phyloP scores from a whole-genome alignment of 2,797 vertebrate genomes.

The Trichosurus vulpecula region DNA sequence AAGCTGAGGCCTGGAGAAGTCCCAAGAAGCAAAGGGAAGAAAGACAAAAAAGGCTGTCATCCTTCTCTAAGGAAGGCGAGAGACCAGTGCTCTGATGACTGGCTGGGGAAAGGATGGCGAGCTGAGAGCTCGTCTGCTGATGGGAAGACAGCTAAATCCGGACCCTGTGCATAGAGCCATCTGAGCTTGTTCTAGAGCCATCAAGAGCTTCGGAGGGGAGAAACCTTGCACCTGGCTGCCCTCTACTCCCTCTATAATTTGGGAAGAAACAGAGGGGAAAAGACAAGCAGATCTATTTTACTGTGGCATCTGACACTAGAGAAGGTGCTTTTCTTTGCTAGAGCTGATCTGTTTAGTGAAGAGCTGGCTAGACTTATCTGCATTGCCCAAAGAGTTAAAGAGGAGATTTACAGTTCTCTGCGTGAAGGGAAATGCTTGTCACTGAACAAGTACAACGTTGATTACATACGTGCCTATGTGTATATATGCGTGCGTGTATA shows the following conservation, averaged over 20 bases:
- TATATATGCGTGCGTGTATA: background rate
- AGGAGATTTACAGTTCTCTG: background rate
- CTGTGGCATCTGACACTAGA: background rate
- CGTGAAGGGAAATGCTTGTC: background rate
- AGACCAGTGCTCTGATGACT: background rate
- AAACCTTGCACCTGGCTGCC: background rate
- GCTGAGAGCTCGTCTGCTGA: background rate
- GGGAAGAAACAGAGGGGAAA: background rate
- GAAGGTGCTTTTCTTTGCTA: background rate
- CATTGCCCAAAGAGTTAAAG: background rate
- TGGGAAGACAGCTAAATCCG: background rate
- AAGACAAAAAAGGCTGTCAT: background rate
- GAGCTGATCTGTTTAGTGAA: background rate
- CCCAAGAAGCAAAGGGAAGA: background rate
- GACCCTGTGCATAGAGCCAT: background rate
- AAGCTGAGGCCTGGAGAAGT: background rate
- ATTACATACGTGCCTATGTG: background rate
- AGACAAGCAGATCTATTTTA: background rate
- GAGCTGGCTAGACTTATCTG: background rate
- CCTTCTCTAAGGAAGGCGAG: background rate
- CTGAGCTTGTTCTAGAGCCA: background rate
- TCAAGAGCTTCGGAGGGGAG: background rate
- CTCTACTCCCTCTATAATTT: background rate
- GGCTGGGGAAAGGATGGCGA: background rate
- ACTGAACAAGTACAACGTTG: background rate